These are phyloP conservation scores for Pelobates fuscus DNA, from an alignment of 2,113 vertebrate species.

Conservation along the genomic window DNA sequence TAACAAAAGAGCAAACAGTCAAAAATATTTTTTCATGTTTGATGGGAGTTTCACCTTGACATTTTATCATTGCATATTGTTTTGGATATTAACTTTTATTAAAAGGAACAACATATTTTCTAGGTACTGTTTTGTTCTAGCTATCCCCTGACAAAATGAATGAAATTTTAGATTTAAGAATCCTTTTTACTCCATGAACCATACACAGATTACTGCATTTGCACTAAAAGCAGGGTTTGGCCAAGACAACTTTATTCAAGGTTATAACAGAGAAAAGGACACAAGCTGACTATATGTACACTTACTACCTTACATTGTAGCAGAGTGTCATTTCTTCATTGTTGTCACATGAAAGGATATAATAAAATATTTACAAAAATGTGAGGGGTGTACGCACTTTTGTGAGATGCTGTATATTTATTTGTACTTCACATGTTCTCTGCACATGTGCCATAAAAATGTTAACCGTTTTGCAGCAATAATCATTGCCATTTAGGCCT, in stretches of 20 bases:
- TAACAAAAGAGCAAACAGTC: no score
- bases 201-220: not conserved
- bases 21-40: not conserved
- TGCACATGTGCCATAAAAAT: no score
- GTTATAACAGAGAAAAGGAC: not conserved
- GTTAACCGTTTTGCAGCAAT: no score
- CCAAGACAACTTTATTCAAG: constrained; percentile 6
- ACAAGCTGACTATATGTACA: not conserved
- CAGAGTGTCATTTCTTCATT: no score
- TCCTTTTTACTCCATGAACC: not conserved
- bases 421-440: no score
- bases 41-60: not conserved
- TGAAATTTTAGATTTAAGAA: not conserved
- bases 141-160: not conserved
- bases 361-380: no score
- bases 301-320: no score
- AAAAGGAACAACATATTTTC: not conserved
- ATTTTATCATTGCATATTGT: not conserved
- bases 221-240: not conserved
- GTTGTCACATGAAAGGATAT: no score
- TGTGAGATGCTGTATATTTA: no score
- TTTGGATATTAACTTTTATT: not conserved
- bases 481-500: no score
- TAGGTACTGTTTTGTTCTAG: not conserved
- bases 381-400: no score